These are phyloP conservation scores for Camponotus pennsylvanicus DNA, from an alignment of 1,140 invertebrate species.

Conservation along the genomic window DNA sequence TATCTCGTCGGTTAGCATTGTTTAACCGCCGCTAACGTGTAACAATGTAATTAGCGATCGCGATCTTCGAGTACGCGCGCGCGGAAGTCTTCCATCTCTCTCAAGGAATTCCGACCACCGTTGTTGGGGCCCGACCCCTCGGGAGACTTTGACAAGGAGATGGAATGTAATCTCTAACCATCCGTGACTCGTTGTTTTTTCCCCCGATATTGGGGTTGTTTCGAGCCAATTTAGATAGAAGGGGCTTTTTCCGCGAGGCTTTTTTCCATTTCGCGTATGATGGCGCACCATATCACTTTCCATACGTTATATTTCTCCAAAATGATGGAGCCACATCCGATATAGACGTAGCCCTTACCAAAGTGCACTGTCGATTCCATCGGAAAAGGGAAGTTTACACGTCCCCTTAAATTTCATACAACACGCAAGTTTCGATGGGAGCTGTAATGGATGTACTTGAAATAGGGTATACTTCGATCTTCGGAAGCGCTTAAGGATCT, in stretches of 20 bases:
- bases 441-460: constrained; percentile 44
- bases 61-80: constrained; percentile 21
- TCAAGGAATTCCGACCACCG: constrained; percentile 34
- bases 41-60: constrained; percentile 61
- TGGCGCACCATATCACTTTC: background rate
- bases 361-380: background rate
- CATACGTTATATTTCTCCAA: constrained; percentile 3
- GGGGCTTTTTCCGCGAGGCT: background rate
- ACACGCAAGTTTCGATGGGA: constrained; percentile 48
- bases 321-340: constrained; percentile 16
- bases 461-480: constrained; percentile 6
- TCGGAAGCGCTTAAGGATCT: constrained; percentile 19
- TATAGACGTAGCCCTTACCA: background rate
- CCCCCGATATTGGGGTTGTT: background rate
- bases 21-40: constrained; percentile 50
- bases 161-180: background rate
- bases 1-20: constrained; percentile 38
- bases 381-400: constrained; percentile 30
- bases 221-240: constrained; percentile 21
- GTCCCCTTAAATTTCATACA: constrained; percentile 34
- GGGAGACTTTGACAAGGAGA: background rate
- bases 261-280: background rate
- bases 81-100: constrained; percentile 52
- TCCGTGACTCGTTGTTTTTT: constrained; percentile 3
- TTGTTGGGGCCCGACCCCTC: background rate